phyloP scores from a whole-genome alignment of 2,797 vertebrate genomes.

The Eleutherodactylus coqui region DNA sequence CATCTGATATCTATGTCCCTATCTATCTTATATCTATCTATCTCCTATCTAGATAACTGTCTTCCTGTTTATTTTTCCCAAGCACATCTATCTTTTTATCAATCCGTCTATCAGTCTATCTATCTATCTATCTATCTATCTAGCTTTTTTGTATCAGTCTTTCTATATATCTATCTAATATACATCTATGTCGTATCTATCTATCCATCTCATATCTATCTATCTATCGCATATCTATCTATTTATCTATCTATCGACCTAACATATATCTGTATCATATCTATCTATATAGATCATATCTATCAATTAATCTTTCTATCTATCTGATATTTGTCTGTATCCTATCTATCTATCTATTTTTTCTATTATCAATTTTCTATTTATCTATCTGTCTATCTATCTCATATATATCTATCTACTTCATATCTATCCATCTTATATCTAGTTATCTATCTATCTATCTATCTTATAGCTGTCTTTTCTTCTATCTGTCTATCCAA shows the following conservation, averaged over 20 bases:
- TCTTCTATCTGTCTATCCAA: neutral
- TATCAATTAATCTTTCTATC: neutral
- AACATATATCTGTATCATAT: too few species aligned
- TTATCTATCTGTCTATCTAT: neutral
- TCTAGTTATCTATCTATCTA: neutral
- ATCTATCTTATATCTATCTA: neutral
- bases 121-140: slow-evolving; percentile 11
- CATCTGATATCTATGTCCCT: neutral
- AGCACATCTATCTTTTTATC: too few species aligned
- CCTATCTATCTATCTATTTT: neutral
- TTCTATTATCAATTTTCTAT: neutral
- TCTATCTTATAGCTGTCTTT: too few species aligned
- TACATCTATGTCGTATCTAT: neutral
- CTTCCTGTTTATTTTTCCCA: too few species aligned
- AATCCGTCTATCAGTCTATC: too few species aligned
- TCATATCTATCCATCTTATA: too few species aligned
- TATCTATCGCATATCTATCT: too few species aligned
- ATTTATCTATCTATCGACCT: neutral
- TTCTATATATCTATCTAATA: too few species aligned
- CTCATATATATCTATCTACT: neutral
- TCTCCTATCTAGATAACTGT: neutral
- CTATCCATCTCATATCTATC: too few species aligned
- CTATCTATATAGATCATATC: neutral
- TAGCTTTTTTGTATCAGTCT: neutral
- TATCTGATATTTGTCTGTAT: neutral